Conservation (phyloP, 1,140 invertebrate species). For the Magallana gigas region DNA sequence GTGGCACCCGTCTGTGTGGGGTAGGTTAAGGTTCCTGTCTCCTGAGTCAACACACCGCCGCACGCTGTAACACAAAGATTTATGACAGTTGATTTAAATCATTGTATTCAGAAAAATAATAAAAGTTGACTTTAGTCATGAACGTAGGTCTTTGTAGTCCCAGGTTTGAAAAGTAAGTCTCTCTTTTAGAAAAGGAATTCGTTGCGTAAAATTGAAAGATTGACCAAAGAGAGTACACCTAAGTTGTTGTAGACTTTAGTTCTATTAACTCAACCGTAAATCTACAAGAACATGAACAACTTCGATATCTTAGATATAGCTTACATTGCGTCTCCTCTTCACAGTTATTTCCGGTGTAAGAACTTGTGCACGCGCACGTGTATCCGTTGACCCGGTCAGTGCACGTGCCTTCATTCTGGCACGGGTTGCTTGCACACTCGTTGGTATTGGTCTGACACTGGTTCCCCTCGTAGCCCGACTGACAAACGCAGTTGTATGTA, state of each 20-base stretch:
- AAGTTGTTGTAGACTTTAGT: too few relatives aligned
- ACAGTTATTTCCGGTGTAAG: conserved; percentile 69
- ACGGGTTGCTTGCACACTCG: conserved; percentile 81
- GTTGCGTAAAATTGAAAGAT: too few relatives aligned
- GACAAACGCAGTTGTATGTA: conserved; percentile 72
- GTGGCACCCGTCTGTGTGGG: conserved; percentile 61
- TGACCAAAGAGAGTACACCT: too few relatives aligned
- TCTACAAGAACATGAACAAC: too few relatives aligned
- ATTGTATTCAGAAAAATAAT: too few relatives aligned
- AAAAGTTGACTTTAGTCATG: too few relatives aligned
- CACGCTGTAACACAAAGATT: conserved; percentile 64
- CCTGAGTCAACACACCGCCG: conserved; percentile 69
- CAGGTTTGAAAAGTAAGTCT: too few relatives aligned
- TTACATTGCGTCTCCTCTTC: conserved; percentile 66
- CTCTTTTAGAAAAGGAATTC: too few relatives aligned
- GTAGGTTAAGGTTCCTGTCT: conserved; percentile 70
- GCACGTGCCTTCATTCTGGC: conserved; percentile 75
- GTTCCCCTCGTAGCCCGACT: conserved; percentile 71
- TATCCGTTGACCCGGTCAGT: conserved; percentile 75
- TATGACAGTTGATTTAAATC: too few relatives aligned
- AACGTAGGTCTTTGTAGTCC: too few relatives aligned
- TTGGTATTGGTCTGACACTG: conserved; percentile 84
- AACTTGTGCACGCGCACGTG: conserved; percentile 67
- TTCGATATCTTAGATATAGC: not conserved
- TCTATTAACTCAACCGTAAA: too few relatives aligned